Percentiles rank a stretch among this genome's conserved stretches.
phyloP scores from a whole-genome alignment of 2,113 vertebrate genomes.

The Petroica traversi region DNA sequence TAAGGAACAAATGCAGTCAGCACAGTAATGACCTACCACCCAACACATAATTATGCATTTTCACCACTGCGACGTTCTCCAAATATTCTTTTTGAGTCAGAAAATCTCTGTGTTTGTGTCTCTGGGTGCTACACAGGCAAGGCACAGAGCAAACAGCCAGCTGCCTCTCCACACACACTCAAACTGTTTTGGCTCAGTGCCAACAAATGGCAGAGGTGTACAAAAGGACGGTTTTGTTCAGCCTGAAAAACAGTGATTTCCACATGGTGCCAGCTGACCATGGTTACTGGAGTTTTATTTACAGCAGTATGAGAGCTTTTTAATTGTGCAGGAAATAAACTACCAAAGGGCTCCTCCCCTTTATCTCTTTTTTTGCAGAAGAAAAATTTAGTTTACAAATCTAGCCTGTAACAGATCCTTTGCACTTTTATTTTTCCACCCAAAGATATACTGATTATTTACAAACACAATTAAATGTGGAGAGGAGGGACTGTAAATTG shows the following conservation, averaged over 20 bases:
- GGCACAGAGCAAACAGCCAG: not conserved
- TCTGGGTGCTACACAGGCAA: not conserved
- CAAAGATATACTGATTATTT: slow-evolving; percentile 38
- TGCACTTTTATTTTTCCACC: slow-evolving; percentile 22
- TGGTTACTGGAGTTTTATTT: slow-evolving; percentile 13
- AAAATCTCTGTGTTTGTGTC: not conserved
- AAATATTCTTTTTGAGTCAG: not conserved
- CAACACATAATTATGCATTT: slow-evolving; percentile 21
- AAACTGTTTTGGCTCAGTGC: not conserved
- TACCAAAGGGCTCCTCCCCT: not conserved
- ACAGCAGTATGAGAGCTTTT: not conserved
- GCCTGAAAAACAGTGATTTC: slow-evolving; percentile 1
- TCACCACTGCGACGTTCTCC: not conserved
- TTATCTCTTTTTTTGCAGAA: not conserved
- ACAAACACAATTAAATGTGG: slow-evolving; percentile 51
- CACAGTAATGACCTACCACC: slow-evolving; percentile 20
- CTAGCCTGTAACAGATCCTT: not conserved
- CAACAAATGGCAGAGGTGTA: not conserved
- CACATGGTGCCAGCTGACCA: not conserved
- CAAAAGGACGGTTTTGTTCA: not conserved
- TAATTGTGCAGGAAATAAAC: slow-evolving; percentile 31
- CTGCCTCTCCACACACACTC: not conserved
- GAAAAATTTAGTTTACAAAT: slow-evolving; percentile 29
- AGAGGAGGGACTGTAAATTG: slow-evolving; percentile 46
- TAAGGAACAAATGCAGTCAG: slow-evolving; percentile 43